phyloP scores from a whole-genome alignment of 1,140 invertebrate species.

The Neotoxoptera formosana region DNA sequence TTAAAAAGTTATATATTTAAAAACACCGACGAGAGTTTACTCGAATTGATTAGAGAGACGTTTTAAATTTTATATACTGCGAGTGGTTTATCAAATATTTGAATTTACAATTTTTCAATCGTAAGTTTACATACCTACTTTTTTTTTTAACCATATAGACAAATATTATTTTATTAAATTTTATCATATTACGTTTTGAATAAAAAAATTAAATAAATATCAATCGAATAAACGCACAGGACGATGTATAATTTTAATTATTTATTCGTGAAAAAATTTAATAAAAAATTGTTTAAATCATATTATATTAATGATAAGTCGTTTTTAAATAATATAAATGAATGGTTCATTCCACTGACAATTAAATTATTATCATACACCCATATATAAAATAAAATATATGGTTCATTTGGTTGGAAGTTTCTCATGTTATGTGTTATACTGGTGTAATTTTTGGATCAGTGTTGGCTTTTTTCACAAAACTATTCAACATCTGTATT shows the following conservation, averaged over 20 bases:
- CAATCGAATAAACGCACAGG: neutral
- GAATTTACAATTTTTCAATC: neutral
- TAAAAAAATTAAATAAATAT: neutral
- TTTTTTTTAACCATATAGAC: neutral
- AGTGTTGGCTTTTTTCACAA: conserved; percentile 32
- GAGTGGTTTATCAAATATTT: neutral
- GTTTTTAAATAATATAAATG: neutral
- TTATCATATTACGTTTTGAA: neutral
- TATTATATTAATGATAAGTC: neutral
- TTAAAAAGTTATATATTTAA: neutral
- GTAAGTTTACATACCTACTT: neutral
- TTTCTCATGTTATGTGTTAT: conserved; percentile 17
- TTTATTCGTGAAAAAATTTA: neutral
- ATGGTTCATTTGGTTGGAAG: neutral
- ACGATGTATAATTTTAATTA: neutral
- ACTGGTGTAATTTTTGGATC: conserved; percentile 36
- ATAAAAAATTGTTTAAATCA: too few species aligned
- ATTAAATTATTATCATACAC: neutral
- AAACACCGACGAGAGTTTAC: neutral
- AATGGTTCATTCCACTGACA: neutral
- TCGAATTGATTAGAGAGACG: neutral
- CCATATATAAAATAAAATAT: neutral
- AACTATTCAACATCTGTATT: conserved; percentile 36
- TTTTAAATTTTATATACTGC: neutral
- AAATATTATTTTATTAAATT: neutral